phyloP scores from a whole-genome alignment of 2,113 vertebrate genomes.

The Trinectes maculatus region DNA sequence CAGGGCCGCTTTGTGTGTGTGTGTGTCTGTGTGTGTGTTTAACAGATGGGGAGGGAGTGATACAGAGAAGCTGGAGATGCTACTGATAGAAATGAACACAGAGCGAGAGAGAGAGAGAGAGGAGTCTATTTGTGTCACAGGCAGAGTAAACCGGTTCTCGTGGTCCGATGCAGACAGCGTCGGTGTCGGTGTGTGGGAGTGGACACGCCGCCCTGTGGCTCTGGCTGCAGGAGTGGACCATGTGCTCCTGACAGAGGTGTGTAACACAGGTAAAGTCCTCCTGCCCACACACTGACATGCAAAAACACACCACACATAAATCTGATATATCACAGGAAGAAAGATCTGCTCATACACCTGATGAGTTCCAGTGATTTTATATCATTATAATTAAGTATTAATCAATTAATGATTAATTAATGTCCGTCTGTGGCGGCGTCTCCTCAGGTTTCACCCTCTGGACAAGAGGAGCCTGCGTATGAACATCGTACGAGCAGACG shows the following conservation, averaged over 20 bases:
- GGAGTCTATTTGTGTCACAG: conserved; percentile 35
- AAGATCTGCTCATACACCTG: too few species aligned
- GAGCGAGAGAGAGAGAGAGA: conserved; percentile 14
- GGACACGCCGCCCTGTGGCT: conserved; percentile 10
- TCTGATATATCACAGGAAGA: too few species aligned
- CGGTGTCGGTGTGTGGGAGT: conserved; percentile 35
- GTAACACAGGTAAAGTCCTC: conserved; percentile 6
- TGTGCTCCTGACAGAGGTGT: conserved; percentile 18
- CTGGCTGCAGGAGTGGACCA: conserved; percentile 12
- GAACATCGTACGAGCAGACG: too few species aligned
- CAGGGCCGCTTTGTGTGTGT: conserved; percentile 11
- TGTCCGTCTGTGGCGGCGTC: too few species aligned
- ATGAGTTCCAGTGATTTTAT: too few species aligned
- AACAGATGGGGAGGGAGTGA: conserved; percentile 29
- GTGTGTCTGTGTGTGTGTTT: conserved; percentile 19
- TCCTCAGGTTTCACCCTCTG: too few species aligned
- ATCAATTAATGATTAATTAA: too few species aligned
- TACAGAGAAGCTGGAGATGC: conserved; percentile 11
- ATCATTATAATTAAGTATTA: too few species aligned
- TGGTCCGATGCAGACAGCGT: conserved; percentile 7
- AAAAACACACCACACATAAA: too few species aligned
- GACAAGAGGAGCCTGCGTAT: too few species aligned
- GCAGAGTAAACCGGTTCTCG: conserved; percentile 28
- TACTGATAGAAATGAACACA: conserved; percentile 35
- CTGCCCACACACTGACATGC: conserved; percentile 15